Conservation (phyloP, 92 coral and sea anemone species). For the Meandrina meandrites region DNA sequence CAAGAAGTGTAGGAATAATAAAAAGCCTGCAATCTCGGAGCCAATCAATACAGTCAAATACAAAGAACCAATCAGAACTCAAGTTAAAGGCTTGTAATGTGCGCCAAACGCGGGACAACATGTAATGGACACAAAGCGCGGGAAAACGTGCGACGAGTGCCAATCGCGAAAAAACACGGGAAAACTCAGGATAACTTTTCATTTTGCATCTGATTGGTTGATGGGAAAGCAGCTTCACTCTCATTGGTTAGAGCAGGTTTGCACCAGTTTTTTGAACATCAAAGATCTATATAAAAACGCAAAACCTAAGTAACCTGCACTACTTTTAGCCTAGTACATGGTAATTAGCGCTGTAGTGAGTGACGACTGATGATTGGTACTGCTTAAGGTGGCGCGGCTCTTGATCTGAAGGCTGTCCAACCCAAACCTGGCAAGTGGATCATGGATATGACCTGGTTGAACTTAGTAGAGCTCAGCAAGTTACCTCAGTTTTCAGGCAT, state of each 20-base stretch:
- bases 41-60: not conserved
- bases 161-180: not conserved
- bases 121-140: not conserved
- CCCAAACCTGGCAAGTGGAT: slow-evolving; percentile 92
- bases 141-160: not conserved
- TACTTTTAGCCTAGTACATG: no score
- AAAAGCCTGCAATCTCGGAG: not conserved
- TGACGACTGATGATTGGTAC: not conserved
- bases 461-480: slow-evolving; percentile 90
- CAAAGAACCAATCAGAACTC: not conserved
- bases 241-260: not conserved
- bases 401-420: slow-evolving; percentile 87
- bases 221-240: not conserved
- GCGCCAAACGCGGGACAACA: not conserved
- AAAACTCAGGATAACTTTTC: not conserved
- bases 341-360: not conserved
- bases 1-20: not conserved
- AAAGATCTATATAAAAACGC: not conserved
- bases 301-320: not conserved
- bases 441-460: slow-evolving; percentile 93
- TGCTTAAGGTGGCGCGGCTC: slow-evolving; percentile 88
- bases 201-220: not conserved
- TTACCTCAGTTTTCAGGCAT: slow-evolving; percentile 93
- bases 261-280: not conserved
- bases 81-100: not conserved